Percentiles rank a stretch among this genome's conserved stretches.
phyloP scores from a whole-genome alignment of 1,140 invertebrate genomes.

The Stegodyphus dumicola region DNA sequence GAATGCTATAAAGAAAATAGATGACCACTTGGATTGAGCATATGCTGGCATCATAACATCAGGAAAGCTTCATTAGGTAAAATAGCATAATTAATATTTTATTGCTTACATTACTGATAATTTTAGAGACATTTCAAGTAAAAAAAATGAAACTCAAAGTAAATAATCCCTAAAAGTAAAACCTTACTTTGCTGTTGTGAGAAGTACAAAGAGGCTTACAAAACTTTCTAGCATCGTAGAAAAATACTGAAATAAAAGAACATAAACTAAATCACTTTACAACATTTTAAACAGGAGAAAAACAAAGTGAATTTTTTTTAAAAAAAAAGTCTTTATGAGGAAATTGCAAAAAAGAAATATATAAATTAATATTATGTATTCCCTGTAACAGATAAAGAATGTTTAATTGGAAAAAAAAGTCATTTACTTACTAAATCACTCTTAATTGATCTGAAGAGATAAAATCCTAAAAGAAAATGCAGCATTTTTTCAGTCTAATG shows the following conservation, averaged over 20 bases:
- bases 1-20: conserved; percentile 89
- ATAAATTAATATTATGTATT: neutral
- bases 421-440: conserved; percentile 73
- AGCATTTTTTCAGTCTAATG: conserved; percentile 63
- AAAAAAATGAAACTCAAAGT: neutral
- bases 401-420: neutral
- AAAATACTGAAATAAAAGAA: conserved; percentile 51
- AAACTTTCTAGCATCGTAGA: conserved; percentile 79
- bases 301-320: too few species aligned
- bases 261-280: neutral
- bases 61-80: conserved; percentile 76
- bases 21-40: conserved; percentile 81
- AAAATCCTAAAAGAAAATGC: conserved; percentile 82
- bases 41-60: conserved; percentile 96
- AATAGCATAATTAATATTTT: neutral
- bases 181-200: conserved; percentile 92
- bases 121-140: neutral
- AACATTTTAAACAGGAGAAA: too few species aligned
- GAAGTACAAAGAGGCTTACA: conserved; percentile 88
- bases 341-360: neutral
- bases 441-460: conserved; percentile 78
- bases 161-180: conserved; percentile 7
- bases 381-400: neutral
- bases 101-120: neutral
- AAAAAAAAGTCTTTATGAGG: neutral